Evolutionary conservation across 2,888 invertebrate species (phyloP).

Genomic region (Camponotus fellah): DNA sequence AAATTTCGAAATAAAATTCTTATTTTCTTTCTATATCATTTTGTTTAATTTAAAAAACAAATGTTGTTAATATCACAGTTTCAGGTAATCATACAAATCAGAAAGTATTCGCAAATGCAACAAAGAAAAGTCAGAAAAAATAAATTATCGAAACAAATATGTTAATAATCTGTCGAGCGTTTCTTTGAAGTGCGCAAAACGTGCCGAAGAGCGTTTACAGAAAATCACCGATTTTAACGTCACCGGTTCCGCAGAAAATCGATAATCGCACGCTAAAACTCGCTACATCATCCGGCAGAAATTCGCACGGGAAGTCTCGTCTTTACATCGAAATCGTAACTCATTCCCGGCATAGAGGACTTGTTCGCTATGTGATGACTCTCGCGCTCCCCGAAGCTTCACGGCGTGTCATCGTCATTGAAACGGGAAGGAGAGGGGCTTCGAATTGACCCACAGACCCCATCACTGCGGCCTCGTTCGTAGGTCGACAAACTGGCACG

Average conservation of each 20-base stretch:
- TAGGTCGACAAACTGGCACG: slow-evolving; percentile 45
- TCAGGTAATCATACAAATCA: background rate
- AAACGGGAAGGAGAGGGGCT: background rate
- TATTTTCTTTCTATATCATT: background rate
- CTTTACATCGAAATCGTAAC: slow-evolving; percentile 22
- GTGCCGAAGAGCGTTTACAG: background rate
- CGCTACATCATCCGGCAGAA: background rate
- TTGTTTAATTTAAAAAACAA: background rate
- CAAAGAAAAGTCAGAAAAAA: background rate
- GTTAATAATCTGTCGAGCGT: background rate
- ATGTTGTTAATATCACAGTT: background rate
- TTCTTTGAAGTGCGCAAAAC: background rate
- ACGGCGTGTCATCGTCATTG: slow-evolving; percentile 18
- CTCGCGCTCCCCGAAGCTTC: slow-evolving; percentile 3
- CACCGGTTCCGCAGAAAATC: background rate
- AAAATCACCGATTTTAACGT: slow-evolving; percentile 17
- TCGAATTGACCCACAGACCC: slow-evolving; percentile 48
- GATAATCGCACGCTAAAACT: background rate
- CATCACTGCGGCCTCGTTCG: slow-evolving; percentile 45
- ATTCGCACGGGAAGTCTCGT: background rate
- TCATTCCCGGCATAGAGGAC: slow-evolving; percentile 23
- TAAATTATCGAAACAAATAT: background rate
- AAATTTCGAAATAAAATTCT: background rate
- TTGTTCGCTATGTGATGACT: slow-evolving; percentile 35
- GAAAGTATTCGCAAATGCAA: background rate